phyloP scores from a whole-genome alignment of 2,113 vertebrate species.

The Leuciscus idus region DNA sequence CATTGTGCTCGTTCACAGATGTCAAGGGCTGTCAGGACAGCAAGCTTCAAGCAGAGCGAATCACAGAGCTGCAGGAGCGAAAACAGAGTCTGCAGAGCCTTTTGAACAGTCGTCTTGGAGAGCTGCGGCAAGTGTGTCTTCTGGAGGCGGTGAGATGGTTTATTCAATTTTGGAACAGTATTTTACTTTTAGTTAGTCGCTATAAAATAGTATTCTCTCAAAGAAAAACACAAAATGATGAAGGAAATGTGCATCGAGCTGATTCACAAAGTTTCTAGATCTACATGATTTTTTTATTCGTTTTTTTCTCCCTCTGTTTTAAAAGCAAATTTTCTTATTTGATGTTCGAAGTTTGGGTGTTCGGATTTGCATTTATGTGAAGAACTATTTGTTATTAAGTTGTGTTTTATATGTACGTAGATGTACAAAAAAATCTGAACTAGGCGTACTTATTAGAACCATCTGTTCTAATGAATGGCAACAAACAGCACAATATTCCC shows the following conservation, averaged over 20 bases:
- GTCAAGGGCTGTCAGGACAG: constrained; percentile 74
- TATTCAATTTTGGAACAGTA: not conserved
- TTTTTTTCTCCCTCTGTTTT: not conserved
- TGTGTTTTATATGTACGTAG: not conserved
- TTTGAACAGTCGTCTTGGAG: constrained; percentile 81
- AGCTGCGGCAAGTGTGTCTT: constrained; percentile 85
- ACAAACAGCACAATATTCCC: not conserved
- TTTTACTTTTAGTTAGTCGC: not conserved
- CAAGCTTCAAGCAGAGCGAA: constrained; percentile 80
- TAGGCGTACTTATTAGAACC: not conserved
- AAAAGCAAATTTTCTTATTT: not conserved
- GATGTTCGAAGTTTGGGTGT: not conserved
- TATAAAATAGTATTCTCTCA: not conserved
- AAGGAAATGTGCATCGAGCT: not conserved
- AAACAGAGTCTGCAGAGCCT: constrained; percentile 82
- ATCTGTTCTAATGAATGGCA: not conserved
- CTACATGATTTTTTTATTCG: not conserved
- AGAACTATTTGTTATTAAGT: not conserved
- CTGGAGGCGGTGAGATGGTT: constrained; percentile 83
- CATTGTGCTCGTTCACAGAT: constrained; percentile 58
- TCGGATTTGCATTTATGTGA: not conserved
- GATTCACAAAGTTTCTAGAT: not conserved
- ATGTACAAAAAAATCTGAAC: not conserved
- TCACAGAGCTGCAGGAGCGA: constrained; percentile 80
- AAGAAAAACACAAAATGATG: not conserved